phyloP scores from a whole-genome alignment of 2,888 invertebrate species.

The Busseola fusca region DNA sequence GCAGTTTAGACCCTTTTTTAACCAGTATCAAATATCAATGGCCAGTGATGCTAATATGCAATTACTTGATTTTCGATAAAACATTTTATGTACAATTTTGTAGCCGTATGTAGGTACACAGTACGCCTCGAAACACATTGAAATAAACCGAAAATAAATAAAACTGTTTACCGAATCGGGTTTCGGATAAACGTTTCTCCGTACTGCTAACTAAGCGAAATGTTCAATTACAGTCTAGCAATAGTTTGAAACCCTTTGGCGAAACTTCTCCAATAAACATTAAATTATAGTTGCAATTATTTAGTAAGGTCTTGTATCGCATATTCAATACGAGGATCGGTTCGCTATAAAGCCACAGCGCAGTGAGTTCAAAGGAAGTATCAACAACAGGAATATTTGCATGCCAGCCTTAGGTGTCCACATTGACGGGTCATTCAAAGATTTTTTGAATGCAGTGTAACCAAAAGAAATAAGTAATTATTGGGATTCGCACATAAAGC shows the following conservation, averaged over 20 bases:
- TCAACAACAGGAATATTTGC: conserved; percentile 1
- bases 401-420: neutral
- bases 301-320: conserved; percentile 21
- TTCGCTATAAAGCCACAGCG: conserved; percentile 6
- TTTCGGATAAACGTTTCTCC: conserved; percentile 14
- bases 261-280: conserved; percentile 50
- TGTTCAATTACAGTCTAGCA: conserved; percentile 29
- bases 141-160: conserved; percentile 21
- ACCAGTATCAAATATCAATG: neutral
- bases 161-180: conserved; percentile 4
- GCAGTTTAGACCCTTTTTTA: neutral
- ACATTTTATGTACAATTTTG: neutral
- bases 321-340: conserved; percentile 33
- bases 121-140: neutral
- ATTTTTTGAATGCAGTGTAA: neutral
- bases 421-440: neutral
- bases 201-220: conserved; percentile 18
- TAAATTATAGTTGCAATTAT: conserved; percentile 49
- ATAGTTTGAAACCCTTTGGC: conserved; percentile 45
- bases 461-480: neutral
- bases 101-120: neutral
- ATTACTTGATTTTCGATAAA: neutral
- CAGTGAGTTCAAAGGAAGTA: neutral
- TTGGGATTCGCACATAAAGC: neutral
- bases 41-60: neutral